Percentiles rank a stretch among this genome's conserved stretches.
These are phyloP conservation scores for Hippopotamyrus pictus DNA, from an alignment of 2,797 vertebrate species.

Conservation along the genomic window DNA sequence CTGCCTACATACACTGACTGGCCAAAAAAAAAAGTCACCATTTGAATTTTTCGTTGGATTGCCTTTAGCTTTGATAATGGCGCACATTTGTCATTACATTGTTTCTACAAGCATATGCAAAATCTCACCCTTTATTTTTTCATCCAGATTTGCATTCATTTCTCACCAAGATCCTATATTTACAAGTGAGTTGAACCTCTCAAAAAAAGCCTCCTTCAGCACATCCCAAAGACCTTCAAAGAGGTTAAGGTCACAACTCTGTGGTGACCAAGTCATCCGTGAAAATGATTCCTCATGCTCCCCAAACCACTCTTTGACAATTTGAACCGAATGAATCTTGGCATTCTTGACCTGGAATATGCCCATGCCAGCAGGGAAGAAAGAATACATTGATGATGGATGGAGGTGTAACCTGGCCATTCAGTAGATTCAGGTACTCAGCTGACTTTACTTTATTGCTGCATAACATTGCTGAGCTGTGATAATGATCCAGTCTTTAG, in stretches of 20 bases:
- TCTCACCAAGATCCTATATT: too few relatives aligned
- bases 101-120: neutral
- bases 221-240: too few relatives aligned
- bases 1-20: neutral
- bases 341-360: neutral
- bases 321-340: neutral
- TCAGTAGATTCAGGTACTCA: neutral
- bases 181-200: too few relatives aligned
- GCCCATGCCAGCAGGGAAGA: neutral
- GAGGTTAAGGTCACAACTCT: too few relatives aligned
- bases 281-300: too few relatives aligned
- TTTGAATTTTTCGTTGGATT: neutral
- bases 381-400: neutral
- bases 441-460: neutral
- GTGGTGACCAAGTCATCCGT: too few relatives aligned
- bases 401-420: neutral
- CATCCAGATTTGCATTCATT: neutral
- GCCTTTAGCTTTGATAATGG: neutral
- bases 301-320: too few relatives aligned
- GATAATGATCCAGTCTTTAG: neutral
- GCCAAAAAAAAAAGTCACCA: neutral
- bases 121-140: neutral
- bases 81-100: neutral
- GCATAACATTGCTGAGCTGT: neutral
- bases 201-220: too few relatives aligned